Evolutionary conservation across 2,797 vertebrate genomes (phyloP), one percentile per base, ranked within the genome.

Genomic region (Lindbergichthys nudifrons): DNA sequence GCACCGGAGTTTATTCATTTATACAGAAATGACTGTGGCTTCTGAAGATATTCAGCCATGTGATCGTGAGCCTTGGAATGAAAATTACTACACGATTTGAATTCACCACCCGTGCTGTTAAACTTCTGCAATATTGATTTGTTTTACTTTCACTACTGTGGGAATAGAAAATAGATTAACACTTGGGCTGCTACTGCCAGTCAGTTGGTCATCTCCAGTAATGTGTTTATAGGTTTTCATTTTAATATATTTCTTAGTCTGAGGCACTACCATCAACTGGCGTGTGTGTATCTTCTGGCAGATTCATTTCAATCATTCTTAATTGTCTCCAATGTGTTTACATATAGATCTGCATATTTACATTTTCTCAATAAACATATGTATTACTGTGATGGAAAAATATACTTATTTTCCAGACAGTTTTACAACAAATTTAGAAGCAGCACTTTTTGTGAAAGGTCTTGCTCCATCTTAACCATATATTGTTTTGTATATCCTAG

Each of bases 1-100:
- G 81, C 58, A 19, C 73, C 61, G 32, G 32, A 77, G 62, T 87
- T 77, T 80, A 81, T 83, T 84, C 66, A 84, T 86, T 67, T 77
- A 61, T 52, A 52, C 58, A 63, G 51, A 77, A 51, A 48, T 8
- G 21, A 65, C 56, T 61, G 75, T 70, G 39, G 47, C 42, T 19
- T 73, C 52, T 51, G 39, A 70, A 51, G 36, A 74, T 50, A 73
- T 43, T 52, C 42, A 58, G 41, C 54, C 10, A 6, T 58, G 32
- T 6, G 79, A 77, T 53, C 53, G 66, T 6, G 50, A 18, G 52
- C 58, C 45, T 36, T 3, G 21, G 47, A 53, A 74, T 51, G 41
- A 78, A 79, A 81, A 47, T 19, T 56, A 48, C 63, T 32, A n/a
- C 65, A 43, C 0, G 2, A 8, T 63, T 85, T 65, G 70, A 65